Percentiles rank a stretch among this genome's conserved stretches.
Evolutionary conservation across 2,797 vertebrate species (phyloP).

Genomic region (Chelon auratus): DNA sequence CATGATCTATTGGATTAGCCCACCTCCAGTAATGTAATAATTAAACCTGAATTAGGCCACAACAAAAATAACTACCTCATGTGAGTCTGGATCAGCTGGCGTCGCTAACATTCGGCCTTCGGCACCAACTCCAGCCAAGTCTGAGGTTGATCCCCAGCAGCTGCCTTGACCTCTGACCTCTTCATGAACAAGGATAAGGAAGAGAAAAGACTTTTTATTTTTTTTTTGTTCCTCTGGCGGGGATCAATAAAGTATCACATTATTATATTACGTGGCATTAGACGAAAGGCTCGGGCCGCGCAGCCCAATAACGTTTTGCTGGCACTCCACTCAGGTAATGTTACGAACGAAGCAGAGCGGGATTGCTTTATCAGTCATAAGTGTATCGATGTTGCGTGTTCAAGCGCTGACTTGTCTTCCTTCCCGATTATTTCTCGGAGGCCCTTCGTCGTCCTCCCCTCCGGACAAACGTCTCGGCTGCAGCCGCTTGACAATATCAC

Average conservation of each 20-base stretch:
- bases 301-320: slow-evolving; percentile 40
- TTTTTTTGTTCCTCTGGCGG: neutral
- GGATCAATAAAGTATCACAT: slow-evolving; percentile 56
- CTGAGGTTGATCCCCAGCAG: no score
- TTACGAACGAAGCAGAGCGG: slow-evolving; percentile 49
- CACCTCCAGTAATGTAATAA: no score
- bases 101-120: no score
- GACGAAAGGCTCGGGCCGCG: slow-evolving; percentile 41
- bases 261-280: slow-evolving; percentile 46
- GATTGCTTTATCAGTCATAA: slow-evolving; percentile 33
- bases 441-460: neutral
- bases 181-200: slow-evolving; percentile 7
- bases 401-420: slow-evolving; percentile 25
- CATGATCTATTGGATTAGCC: no score
- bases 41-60: no score
- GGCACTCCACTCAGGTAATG: slow-evolving; percentile 51
- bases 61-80: no score
- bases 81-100: no score
- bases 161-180: slow-evolving; percentile 41
- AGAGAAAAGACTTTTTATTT: slow-evolving; percentile 10
- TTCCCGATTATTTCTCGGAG: slow-evolving; percentile 20
- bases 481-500: slow-evolving; percentile 9
- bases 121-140: no score
- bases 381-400: slow-evolving; percentile 36
- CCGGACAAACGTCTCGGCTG: slow-evolving; percentile 8